phyloP scores from a whole-genome alignment of 2,113 vertebrate genomes.

The Semnornis frantzii region DNA sequence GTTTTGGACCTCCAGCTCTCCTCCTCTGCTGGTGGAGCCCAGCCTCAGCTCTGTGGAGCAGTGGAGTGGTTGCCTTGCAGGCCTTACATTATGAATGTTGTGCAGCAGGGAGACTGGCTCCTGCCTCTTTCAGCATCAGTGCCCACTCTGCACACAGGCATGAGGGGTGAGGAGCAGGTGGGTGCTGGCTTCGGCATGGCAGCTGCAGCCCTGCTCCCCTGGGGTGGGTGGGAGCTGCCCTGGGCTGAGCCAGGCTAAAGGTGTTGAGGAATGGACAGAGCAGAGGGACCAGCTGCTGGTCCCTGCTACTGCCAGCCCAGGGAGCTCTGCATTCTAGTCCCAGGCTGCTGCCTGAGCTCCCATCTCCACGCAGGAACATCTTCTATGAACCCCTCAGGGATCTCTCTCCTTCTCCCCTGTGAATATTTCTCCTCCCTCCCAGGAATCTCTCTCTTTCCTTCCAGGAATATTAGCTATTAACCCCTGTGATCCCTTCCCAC shows the following conservation, averaged over 20 bases:
- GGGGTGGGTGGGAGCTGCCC: no score
- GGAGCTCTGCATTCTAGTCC: rapidly evolving
- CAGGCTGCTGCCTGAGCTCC: rapidly evolving
- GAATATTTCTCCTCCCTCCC: no score
- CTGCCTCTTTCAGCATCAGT: not conserved
- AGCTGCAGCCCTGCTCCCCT: not conserved
- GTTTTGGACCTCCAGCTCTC: not conserved
- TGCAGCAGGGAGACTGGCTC: not conserved
- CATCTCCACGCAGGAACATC: not conserved
- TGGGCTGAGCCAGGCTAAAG: not conserved
- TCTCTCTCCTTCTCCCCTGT: no score
- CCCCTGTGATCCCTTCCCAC: no score
- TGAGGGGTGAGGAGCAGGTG: not conserved
- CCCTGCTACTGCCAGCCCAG: not conserved
- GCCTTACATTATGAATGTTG: not conserved
- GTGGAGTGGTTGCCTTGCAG: not conserved
- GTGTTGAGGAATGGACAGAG: not conserved
- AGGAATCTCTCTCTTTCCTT: not conserved
- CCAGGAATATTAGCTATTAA: not conserved
- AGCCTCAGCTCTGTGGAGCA: not conserved
- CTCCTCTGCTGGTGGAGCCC: not conserved
- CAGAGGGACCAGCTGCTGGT: not conserved
- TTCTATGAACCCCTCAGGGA: not conserved
- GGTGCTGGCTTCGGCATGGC: rapidly evolving
- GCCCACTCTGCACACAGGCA: not conserved